Percentiles rank a stretch among this genome's conserved stretches.
These are phyloP conservation scores for Dinothrombium tinctorium DNA, from an alignment of 1,140 invertebrate genomes.

Conservation along the genomic window DNA sequence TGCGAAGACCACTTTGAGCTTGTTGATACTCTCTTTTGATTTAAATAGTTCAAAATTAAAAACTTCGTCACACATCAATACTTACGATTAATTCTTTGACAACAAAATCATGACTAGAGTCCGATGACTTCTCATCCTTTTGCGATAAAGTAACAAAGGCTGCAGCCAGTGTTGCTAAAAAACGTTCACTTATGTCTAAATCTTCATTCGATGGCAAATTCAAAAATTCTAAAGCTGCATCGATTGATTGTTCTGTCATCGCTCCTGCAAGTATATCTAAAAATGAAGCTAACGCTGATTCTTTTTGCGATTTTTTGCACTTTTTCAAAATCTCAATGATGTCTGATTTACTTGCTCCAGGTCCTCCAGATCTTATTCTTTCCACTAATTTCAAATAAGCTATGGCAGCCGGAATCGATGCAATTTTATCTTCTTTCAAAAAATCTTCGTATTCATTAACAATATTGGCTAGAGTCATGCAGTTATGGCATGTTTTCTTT, in stretches of 20 bases:
- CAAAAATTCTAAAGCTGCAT: constrained; percentile 8
- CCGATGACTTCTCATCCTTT: background rate
- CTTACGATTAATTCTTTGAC: background rate
- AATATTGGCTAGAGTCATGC: constrained; percentile 3
- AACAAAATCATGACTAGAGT: constrained; percentile 4
- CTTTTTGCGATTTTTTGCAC: background rate
- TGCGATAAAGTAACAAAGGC: constrained; percentile 1
- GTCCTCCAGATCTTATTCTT: constrained; percentile 6
- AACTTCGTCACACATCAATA: background rate
- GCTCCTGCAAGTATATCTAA: constrained; percentile 10
- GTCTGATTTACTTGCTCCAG: constrained; percentile 3
- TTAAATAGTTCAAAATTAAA: background rate
- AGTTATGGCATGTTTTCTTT: constrained; percentile 7
- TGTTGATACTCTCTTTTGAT: background rate
- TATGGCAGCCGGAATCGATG: constrained; percentile 5
- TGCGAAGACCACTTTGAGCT: constrained; percentile 7
- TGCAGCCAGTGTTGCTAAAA: constrained; percentile 4
- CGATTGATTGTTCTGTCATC: constrained; percentile 6
- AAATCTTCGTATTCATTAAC: background rate
- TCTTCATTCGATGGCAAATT: constrained; percentile 8
- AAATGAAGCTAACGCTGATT: constrained; percentile 6
- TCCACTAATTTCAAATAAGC: constrained; percentile 9
- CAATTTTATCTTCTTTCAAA: constrained; percentile 6
- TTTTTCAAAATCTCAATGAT: constrained; percentile 5
- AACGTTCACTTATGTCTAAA: constrained; percentile 9